phyloP scores from a whole-genome alignment of 2,113 vertebrate genomes.

The Paradoxurus hermaphroditus region DNA sequence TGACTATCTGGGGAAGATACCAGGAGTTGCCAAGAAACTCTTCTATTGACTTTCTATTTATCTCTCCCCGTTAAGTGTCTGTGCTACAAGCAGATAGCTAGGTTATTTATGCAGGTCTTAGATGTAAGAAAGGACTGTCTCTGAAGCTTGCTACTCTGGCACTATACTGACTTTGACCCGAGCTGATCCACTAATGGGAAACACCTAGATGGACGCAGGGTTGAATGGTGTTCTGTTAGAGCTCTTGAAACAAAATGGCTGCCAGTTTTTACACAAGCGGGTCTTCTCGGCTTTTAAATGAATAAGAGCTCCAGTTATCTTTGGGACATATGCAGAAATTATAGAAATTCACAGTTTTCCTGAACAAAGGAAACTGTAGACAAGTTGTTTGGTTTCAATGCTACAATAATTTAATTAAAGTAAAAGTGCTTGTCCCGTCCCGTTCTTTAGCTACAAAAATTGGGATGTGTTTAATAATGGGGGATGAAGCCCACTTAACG shows the following conservation, averaged over 20 bases:
- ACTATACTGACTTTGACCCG: not conserved
- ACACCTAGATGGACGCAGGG: not conserved
- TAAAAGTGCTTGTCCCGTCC: not conserved
- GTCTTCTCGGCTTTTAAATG: not conserved
- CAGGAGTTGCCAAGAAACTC: not conserved
- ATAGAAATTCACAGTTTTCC: not conserved
- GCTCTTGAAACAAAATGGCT: not conserved
- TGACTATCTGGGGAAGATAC: not conserved
- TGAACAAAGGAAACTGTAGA: not conserved
- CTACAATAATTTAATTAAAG: not conserved
- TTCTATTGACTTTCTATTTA: not conserved
- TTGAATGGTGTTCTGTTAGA: not conserved
- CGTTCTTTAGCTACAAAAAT: not conserved
- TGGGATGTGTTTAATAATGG: constrained; percentile 12
- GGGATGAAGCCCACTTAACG: not conserved
- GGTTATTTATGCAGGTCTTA: not conserved
- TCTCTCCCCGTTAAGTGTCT: not conserved
- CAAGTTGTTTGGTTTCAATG: not conserved
- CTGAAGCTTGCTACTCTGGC: not conserved
- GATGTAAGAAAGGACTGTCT: not conserved
- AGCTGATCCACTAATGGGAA: not conserved
- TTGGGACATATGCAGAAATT: not conserved
- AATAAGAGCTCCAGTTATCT: too few species aligned
- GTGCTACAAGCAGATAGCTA: not conserved
- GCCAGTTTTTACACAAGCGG: not conserved